These are phyloP conservation scores for Fragum fragum DNA, from an alignment of 2,888 invertebrate species.

Conservation along the genomic window DNA sequence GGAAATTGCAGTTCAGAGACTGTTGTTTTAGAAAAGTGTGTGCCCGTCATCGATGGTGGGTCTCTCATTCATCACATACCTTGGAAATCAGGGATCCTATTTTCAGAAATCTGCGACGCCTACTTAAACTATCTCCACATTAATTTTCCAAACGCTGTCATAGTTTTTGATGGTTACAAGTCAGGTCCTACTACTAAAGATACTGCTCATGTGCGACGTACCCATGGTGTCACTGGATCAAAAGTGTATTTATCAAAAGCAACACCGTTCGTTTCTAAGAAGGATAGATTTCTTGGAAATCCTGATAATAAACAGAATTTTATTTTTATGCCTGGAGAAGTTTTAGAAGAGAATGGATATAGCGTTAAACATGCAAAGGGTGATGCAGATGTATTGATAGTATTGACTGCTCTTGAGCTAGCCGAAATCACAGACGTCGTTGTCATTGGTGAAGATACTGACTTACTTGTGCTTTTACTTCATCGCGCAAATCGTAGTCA, in stretches of 20 bases:
- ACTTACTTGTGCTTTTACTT: conserved; percentile 69
- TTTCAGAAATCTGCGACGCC: conserved; percentile 27
- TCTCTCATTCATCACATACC: conserved; percentile 56
- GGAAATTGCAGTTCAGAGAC: no score
- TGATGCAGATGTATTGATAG: conserved; percentile 71
- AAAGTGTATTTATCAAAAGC: conserved; percentile 30
- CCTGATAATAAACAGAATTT: no score
- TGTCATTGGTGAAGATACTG: conserved; percentile 74
- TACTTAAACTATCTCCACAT: no score
- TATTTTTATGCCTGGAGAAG: conserved; percentile 34
- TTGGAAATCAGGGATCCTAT: conserved; percentile 47
- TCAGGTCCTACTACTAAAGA: conserved; percentile 53
- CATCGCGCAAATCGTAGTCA: conserved; percentile 21
- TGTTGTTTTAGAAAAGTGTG: no score
- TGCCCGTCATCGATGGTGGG: conserved; percentile 65
- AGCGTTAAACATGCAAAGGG: conserved; percentile 54
- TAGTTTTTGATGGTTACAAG: conserved; percentile 62
- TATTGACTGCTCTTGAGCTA: conserved; percentile 54
- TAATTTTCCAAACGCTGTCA: no score
- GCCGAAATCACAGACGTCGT: conserved; percentile 38
- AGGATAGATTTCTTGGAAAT: background rate
- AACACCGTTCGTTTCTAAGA: conserved; percentile 56
- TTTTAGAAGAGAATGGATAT: conserved; percentile 34
- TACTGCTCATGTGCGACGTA: conserved; percentile 62
- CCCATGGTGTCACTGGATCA: conserved; percentile 32